Evolutionary conservation across 2,113 vertebrate genomes (phyloP).

Genomic region (Myrmecobius fasciatus): DNA sequence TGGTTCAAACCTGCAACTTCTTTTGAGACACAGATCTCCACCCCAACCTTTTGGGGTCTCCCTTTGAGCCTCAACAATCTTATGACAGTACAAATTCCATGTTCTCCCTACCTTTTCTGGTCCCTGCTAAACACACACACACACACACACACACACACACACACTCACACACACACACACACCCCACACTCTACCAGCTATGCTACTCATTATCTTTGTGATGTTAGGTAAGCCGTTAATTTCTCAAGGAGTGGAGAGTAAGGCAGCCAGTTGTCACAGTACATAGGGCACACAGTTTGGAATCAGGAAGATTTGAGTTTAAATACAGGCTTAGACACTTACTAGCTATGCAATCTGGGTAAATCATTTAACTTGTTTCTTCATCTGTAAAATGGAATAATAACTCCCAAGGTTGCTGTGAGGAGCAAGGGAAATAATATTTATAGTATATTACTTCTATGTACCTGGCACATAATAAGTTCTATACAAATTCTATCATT

Average conservation of each 20-base stretch:
- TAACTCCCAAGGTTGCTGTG: background rate
- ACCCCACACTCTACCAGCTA: background rate
- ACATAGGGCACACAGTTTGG: background rate
- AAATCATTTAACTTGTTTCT: background rate
- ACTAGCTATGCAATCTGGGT: background rate
- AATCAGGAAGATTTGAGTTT: background rate
- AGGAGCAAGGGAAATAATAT: background rate
- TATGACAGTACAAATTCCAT: background rate
- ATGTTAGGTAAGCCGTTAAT: background rate
- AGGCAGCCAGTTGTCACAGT: background rate
- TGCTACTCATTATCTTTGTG: background rate
- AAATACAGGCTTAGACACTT: background rate
- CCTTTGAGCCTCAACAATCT: too few relatives aligned
- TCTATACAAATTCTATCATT: background rate
- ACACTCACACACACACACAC: too few relatives aligned
- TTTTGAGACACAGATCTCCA: too few relatives aligned
- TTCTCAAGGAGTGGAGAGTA: background rate
- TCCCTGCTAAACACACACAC: background rate
- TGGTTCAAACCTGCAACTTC: too few relatives aligned
- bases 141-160: too few relatives aligned
- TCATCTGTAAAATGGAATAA: background rate
- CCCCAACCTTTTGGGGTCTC: too few relatives aligned
- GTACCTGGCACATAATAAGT: background rate
- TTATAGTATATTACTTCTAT: background rate
- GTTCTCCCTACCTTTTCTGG: background rate